Evolutionary conservation across 64 coral and sea anemone species (phyloP).

Genomic region (Trachythela sp.): DNA sequence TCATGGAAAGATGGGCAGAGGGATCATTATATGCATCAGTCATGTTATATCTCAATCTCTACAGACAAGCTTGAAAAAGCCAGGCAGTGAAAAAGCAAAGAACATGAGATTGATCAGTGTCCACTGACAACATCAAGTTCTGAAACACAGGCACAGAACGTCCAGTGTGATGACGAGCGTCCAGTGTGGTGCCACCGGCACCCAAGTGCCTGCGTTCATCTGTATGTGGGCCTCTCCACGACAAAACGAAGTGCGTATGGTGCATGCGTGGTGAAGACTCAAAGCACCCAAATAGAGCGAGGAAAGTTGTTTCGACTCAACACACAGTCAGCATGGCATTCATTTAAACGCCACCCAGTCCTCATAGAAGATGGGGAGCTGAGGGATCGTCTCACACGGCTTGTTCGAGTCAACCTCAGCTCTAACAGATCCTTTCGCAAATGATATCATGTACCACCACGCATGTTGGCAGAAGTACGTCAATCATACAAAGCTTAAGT

Average conservation of each 20-base stretch:
- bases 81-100: background rate
- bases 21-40: conserved; percentile 14
- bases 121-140: background rate
- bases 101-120: conserved; percentile 2
- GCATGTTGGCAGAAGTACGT: conserved; percentile 40
- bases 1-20: background rate
- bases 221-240: background rate
- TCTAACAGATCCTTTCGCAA: conserved; percentile 37
- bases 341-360: conserved; percentile 38
- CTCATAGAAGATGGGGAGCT: conserved; percentile 20
- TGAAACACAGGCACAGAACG: conserved; percentile 5
- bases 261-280: conserved; percentile 19
- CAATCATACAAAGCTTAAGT: background rate
- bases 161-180: conserved; percentile 14
- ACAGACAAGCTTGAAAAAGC: conserved; percentile 25
- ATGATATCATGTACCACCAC: conserved; percentile 41
- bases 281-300: background rate
- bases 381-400: conserved; percentile 27
- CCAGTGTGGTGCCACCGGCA: background rate
- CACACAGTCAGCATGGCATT: conserved; percentile 18
- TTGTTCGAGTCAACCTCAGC: conserved; percentile 34
- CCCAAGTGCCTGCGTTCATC: conserved; percentile 26
- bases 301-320: conserved; percentile 12
- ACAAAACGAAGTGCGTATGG: conserved; percentile 26
- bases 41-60: conserved; percentile 19